phyloP scores from a whole-genome alignment of 2,888 invertebrate species.

The Leptopilina drosophilae region DNA sequence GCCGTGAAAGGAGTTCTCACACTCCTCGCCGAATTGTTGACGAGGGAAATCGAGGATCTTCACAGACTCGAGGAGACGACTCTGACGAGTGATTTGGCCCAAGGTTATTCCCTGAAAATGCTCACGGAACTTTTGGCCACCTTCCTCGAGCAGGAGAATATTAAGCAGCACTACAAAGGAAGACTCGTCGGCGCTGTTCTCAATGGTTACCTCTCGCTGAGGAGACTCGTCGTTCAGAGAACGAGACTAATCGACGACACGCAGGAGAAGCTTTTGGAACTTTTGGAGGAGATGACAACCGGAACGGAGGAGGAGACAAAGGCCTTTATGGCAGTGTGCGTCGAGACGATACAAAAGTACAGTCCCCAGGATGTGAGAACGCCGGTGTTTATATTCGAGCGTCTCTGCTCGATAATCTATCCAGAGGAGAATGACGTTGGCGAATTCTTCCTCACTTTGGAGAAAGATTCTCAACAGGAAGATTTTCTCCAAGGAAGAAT shows the following conservation, averaged over 20 bases:
- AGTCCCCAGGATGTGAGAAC: slow-evolving; percentile 95
- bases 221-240: slow-evolving; percentile 94
- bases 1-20: slow-evolving; percentile 91
- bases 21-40: slow-evolving; percentile 90
- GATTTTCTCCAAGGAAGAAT: slow-evolving; percentile 98
- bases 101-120: slow-evolving; percentile 94
- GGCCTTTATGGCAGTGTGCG: slow-evolving; percentile 98
- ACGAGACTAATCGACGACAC: slow-evolving; percentile 97
- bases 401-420: slow-evolving; percentile 97
- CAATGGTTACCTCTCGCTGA: slow-evolving; percentile 94
- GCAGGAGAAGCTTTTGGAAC: slow-evolving; percentile 93
- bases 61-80: slow-evolving; percentile 95
- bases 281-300: slow-evolving; percentile 96
- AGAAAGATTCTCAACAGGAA: slow-evolving; percentile 99
- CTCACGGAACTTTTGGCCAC: slow-evolving; percentile 92
- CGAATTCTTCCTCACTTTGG: slow-evolving; percentile 96
- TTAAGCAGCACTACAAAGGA: slow-evolving; percentile 93
- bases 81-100: slow-evolving; percentile 94
- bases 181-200: slow-evolving; percentile 92
- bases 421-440: slow-evolving; percentile 98
- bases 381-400: slow-evolving; percentile 98
- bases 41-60: slow-evolving; percentile 91
- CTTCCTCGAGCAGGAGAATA: slow-evolving; percentile 91
- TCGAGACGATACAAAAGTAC: slow-evolving; percentile 95
- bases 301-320: slow-evolving; percentile 97